phyloP scores from a whole-genome alignment of 2,113 vertebrate genomes.

The Bucco capensis region DNA sequence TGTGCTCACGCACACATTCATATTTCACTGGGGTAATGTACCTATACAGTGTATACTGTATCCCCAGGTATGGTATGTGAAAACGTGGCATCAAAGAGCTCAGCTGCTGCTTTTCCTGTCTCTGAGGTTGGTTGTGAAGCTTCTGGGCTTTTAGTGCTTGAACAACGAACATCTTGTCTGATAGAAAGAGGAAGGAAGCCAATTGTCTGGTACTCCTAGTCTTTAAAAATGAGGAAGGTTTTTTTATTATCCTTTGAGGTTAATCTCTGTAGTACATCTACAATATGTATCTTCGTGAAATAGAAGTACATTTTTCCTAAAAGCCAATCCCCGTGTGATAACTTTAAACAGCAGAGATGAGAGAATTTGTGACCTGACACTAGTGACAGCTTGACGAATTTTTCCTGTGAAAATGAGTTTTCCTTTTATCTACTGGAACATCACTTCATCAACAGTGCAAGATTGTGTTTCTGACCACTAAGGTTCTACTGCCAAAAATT shows the following conservation, averaged over 20 bases:
- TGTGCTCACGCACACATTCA: accelerated
- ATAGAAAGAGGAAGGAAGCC: slow-evolving; percentile 41
- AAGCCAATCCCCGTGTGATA: accelerated
- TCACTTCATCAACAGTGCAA: background rate
- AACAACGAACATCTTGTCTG: slow-evolving; percentile 20
- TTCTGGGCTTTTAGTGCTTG: background rate
- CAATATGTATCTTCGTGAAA: background rate
- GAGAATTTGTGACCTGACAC: background rate
- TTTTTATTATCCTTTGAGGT: background rate
- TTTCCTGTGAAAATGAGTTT: background rate
- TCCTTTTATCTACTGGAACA: background rate
- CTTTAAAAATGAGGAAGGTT: background rate
- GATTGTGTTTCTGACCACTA: background rate
- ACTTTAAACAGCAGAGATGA: background rate
- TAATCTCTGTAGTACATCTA: background rate
- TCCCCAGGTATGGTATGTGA: background rate
- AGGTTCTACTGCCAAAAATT: background rate
- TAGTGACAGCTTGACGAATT: background rate
- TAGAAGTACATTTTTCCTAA: background rate
- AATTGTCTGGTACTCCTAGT: slow-evolving; percentile 16
- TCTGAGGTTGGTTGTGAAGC: background rate
- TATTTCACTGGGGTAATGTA: background rate
- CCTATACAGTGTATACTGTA: accelerated
- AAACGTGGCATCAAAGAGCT: background rate
- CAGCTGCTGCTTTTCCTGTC: background rate